A percentile compares a stretch with the other conserved stretches of the same genome.
Conservation (phyloP, 2,797 vertebrate genomes). For the Trichosurus vulpecula region DNA sequence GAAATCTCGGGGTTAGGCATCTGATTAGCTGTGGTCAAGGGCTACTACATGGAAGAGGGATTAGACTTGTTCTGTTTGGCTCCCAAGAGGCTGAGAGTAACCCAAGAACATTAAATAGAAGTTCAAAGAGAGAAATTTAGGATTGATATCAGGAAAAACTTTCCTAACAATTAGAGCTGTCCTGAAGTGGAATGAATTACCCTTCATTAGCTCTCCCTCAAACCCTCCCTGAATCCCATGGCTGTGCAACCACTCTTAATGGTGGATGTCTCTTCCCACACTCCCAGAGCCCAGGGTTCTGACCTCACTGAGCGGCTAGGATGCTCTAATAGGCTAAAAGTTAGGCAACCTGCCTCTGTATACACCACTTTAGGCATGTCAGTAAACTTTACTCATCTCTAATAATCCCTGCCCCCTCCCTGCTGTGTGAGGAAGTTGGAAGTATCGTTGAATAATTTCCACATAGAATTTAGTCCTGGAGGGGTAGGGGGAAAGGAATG, state of each 20-base stretch:
- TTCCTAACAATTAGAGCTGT: neutral
- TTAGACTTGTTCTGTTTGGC: neutral
- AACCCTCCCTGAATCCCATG: neutral
- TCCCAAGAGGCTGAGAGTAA: neutral
- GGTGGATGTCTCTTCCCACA: conserved; percentile 10
- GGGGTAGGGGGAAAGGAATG: neutral
- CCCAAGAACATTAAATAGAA: neutral
- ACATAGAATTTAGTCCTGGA: conserved; percentile 65
- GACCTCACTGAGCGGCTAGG: conserved; percentile 3
- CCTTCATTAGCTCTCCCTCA: neutral
- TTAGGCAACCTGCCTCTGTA: conserved; percentile 25
- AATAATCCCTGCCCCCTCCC: conserved; percentile 62
- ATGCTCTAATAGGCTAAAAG: conserved; percentile 1
- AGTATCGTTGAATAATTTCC: conserved; percentile 69
- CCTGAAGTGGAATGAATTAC: neutral
- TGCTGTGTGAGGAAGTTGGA: conserved; percentile 63
- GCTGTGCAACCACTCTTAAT: neutral
- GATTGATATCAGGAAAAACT: neutral
- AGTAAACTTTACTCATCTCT: conserved; percentile 58
- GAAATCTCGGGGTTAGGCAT: neutral
- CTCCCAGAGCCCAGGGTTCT: neutral
- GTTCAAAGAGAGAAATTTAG: neutral
- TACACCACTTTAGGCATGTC: conserved; percentile 33
- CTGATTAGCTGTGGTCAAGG: neutral
- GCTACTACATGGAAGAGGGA: neutral